A percentile compares a stretch with the other conserved stretches of the same genome.
These are phyloP conservation scores for Pollenia griseotomentosa DNA, from an alignment of 2,888 invertebrate species.

Conservation along the genomic window DNA sequence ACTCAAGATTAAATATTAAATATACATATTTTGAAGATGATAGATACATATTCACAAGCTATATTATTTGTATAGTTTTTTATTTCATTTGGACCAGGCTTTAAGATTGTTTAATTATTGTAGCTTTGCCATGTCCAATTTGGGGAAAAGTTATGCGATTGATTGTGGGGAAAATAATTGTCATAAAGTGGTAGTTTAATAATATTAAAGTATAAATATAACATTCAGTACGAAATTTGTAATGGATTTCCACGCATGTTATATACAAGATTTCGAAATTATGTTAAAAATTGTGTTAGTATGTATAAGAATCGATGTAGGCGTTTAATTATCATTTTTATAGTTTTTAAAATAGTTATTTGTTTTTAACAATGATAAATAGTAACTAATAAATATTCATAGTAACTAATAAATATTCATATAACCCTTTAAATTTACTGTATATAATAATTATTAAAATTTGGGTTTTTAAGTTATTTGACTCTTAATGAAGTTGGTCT, in stretches of 20 bases:
- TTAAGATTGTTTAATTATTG: not conserved
- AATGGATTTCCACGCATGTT: not conserved
- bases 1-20: conserved; percentile 72
- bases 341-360: not conserved
- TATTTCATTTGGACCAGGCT: not conserved
- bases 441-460: conserved; percentile 33
- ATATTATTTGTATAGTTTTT: conserved; percentile 7
- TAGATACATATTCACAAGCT: conserved; percentile 6
- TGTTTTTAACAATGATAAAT: not conserved
- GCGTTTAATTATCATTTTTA: not conserved
- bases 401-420: not conserved
- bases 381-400: not conserved
- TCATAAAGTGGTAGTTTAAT: no score
- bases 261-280: conserved; percentile 3
- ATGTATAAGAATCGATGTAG: not conserved
- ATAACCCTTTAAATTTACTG: conserved; percentile 16
- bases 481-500: conserved; percentile 18
- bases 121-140: not conserved
- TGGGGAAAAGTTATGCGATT: not conserved
- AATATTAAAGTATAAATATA: no score
- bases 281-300: not conserved
- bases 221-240: not conserved
- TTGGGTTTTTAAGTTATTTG: conserved; percentile 12
- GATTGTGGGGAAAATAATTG: not conserved
- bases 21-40: conserved; percentile 27